A percentile compares a stretch with the other conserved stretches of the same genome.
Evolutionary conservation across 2,113 vertebrate genomes (phyloP).

Genomic region (Dicerorhinus sumatrensis): DNA sequence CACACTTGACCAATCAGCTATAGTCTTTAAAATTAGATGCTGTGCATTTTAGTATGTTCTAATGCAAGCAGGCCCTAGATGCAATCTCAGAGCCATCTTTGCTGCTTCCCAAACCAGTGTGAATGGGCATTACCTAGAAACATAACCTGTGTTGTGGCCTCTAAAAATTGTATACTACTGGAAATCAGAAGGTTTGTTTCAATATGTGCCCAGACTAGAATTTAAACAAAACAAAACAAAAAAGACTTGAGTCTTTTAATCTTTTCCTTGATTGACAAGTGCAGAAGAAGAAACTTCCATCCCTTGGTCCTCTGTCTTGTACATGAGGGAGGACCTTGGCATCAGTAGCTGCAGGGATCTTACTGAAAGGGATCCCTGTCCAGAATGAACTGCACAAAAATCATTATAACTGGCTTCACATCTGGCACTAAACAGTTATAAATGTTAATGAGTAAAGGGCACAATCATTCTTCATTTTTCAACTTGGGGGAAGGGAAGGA

Average conservation of each 20-base stretch:
- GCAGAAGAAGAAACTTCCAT: not conserved
- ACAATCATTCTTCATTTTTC: conserved; percentile 40
- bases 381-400: conserved; percentile 36
- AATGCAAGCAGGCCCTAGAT: not conserved
- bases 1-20: not conserved
- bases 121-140: conserved; percentile 1
- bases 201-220: not conserved
- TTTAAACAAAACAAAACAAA: not conserved
- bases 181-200: not conserved
- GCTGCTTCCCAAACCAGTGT: not conserved
- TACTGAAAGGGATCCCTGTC: not conserved
- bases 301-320: not conserved
- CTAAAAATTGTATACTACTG: not conserved
- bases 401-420: conserved; percentile 25
- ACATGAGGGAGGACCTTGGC: not conserved
- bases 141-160: not conserved
- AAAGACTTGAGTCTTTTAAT: not conserved
- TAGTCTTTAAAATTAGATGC: conserved; percentile 13
- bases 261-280: not conserved
- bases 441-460: conserved; percentile 31
- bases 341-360: not conserved
- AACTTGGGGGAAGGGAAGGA: not conserved
- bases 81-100: not conserved
- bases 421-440: conserved; percentile 7
- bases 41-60: not conserved